phyloP scores from a whole-genome alignment of 2,113 vertebrate species.

The Corythaixoides concolor region DNA sequence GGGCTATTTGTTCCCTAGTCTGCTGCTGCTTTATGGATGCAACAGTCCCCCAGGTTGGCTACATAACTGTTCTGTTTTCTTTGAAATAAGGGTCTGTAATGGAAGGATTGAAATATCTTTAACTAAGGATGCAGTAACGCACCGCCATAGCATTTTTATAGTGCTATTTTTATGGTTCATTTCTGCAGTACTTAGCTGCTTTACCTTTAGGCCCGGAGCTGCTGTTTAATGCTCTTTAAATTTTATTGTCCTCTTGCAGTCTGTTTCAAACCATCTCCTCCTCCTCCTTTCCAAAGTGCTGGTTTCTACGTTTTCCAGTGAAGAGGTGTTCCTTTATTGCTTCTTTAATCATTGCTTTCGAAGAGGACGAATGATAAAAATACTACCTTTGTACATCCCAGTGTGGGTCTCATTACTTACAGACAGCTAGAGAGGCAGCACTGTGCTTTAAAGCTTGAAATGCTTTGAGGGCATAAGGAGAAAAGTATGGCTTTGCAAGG shows the following conservation, averaged over 20 bases:
- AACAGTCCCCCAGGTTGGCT: neutral
- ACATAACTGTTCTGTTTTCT: neutral
- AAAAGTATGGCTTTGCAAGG: neutral
- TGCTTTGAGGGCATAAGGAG: slow-evolving; percentile 28
- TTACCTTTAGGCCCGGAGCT: slow-evolving; percentile 62
- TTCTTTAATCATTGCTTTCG: slow-evolving; percentile 67
- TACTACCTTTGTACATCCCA: slow-evolving; percentile 26
- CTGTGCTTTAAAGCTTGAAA: slow-evolving; percentile 33
- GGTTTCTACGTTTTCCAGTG: slow-evolving; percentile 59
- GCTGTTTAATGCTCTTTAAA: slow-evolving; percentile 73
- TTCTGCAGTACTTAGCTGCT: slow-evolving; percentile 57
- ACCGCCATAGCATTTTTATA: neutral
- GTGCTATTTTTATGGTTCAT: slow-evolving; percentile 51
- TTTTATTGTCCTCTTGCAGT: slow-evolving; percentile 72
- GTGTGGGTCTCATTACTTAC: slow-evolving; percentile 4
- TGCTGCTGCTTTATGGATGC: neutral
- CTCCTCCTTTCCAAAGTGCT: slow-evolving; percentile 61
- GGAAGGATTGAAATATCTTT: slow-evolving; percentile 13
- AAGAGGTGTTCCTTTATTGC: slow-evolving; percentile 62
- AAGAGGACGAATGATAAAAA: slow-evolving; percentile 60
- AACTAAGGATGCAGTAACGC: slow-evolving; percentile 8
- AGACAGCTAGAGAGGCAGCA: slow-evolving; percentile 22
- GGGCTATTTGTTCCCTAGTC: neutral
- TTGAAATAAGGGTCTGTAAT: slow-evolving; percentile 1
- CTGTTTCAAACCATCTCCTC: slow-evolving; percentile 60